These are phyloP conservation scores for Bombylius major DNA, from an alignment of 2,888 invertebrate species.

Conservation along the genomic window DNA sequence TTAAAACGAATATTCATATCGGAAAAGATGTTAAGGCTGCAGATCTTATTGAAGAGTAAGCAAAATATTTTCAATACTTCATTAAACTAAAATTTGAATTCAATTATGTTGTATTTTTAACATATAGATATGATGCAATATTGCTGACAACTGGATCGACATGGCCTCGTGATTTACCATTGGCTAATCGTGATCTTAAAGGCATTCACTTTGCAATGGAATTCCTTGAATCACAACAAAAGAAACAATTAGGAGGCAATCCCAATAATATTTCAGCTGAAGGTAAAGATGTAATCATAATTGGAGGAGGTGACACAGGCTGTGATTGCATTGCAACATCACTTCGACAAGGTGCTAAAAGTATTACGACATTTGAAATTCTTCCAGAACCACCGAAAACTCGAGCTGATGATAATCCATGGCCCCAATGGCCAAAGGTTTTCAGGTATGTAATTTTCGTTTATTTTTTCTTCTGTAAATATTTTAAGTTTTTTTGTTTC, in stretches of 20 bases:
- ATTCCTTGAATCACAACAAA: slow-evolving; percentile 94
- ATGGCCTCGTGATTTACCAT: slow-evolving; percentile 84
- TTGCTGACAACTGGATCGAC: slow-evolving; percentile 89
- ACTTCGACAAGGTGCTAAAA: slow-evolving; percentile 75
- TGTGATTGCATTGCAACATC: slow-evolving; percentile 99
- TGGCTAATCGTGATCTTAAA: slow-evolving; percentile 73
- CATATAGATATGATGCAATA: slow-evolving; percentile 64
- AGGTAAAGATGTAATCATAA: slow-evolving; percentile 87
- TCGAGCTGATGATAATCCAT: slow-evolving; percentile 83
- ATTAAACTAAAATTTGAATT: not conserved
- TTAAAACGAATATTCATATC: slow-evolving; percentile 81
- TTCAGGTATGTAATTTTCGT: slow-evolving; percentile 48
- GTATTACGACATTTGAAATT: slow-evolving; percentile 93
- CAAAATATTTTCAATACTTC: slow-evolving; percentile 8
- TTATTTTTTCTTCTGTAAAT: not conserved
- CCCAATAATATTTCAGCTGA: slow-evolving; percentile 61
- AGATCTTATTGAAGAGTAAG: slow-evolving; percentile 49
- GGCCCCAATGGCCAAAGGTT: slow-evolving; percentile 97
- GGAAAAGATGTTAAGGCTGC: slow-evolving; percentile 80
- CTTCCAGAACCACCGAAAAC: slow-evolving; percentile 77
- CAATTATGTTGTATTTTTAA: slow-evolving; percentile 4
- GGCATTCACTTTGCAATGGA: slow-evolving; percentile 98
- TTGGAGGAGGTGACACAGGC: slow-evolving; percentile 79
- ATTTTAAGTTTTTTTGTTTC: not conserved
- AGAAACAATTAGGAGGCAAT: slow-evolving; percentile 68